Percentiles rank a stretch among this genome's conserved stretches.
These are phyloP conservation scores for Taxidea taxus DNA, from an alignment of 2,113 vertebrate species.

Conservation along the genomic window DNA sequence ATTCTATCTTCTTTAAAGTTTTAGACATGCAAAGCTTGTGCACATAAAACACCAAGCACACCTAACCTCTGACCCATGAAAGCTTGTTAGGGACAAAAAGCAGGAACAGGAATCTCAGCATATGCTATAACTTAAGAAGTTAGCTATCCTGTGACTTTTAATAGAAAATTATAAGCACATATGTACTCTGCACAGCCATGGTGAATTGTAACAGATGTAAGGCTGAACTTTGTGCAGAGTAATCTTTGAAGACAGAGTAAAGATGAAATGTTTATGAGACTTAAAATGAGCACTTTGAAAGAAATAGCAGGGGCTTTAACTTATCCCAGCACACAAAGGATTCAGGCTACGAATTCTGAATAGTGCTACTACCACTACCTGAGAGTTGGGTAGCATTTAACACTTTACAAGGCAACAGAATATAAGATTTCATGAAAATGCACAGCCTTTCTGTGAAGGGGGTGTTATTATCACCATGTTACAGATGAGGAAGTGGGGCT, in stretches of 20 bases:
- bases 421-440: not conserved
- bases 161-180: not conserved
- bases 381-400: not conserved
- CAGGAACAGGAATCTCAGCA: not conserved
- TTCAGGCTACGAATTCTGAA: not conserved
- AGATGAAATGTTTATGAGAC: not conserved
- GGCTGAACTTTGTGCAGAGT: not conserved
- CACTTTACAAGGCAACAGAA: not conserved
- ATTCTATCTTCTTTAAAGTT: not conserved
- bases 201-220: not conserved
- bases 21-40: not conserved
- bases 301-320: not conserved
- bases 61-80: not conserved
- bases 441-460: not conserved
- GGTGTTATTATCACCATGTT: not conserved
- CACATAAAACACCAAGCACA: not conserved
- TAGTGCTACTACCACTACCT: not conserved
- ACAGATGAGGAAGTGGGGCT: not conserved
- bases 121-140: not conserved
- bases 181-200: not conserved
- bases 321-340: not conserved
- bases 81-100: not conserved
- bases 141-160: conserved; percentile 1
- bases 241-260: not conserved
- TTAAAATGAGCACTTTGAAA: not conserved